Base-by-base conservation (phyloP, 1,140 invertebrate genomes). In the Drosophila ambigua region DNA sequence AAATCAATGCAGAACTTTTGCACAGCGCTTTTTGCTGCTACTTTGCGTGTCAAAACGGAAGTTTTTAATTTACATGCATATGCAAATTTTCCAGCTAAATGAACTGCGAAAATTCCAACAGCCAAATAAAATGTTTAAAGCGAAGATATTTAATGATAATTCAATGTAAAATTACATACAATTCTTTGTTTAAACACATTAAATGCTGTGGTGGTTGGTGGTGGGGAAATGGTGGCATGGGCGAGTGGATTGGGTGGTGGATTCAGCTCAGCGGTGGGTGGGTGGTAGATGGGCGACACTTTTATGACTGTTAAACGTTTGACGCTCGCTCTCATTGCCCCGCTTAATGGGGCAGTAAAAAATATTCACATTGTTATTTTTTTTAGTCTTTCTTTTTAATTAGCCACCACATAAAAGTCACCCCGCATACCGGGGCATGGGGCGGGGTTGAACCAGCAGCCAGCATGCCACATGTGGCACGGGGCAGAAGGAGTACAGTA, bases 1-100 rank as follows among this genome's bases (percentile, higher is more conserved):
- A 62, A 46, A 71, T 66, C 50, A 69, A 57, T 41, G 51, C 58
- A 77, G 50, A 39, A 63, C 57, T 71, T 74, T 71, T 35, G 64
- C 53, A 24, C 55, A 81, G 24, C 57, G 58, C 63, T 65, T 69
- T 58, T 39, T 43, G 44, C 43, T 69, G 67, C 58, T 71, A 45
- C 65, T 71, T 50, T 44, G 65, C 69, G 65, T 71, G 67, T 69
- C 67, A 58, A 72, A 82, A 69, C 71, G 79, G 65, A 84, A 84
- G 71, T 83, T 84, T 79, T 83, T 79, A 79, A 83, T 83, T 83
- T 83, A 79, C 80, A 83, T 83, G 80, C 78, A 79, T 84, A 77
- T 80, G 80, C 77, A 85, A 69, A 85, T 68, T 80, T 63, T 60
- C 24, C 46, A 68, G 63, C 63, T 60, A 84, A 84, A 84, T 83